A percentile compares a stretch with the other conserved stretches of the same genome.
phyloP scores from a whole-genome alignment of 1,140 invertebrate genomes.

The Penaeus japonicus region DNA sequence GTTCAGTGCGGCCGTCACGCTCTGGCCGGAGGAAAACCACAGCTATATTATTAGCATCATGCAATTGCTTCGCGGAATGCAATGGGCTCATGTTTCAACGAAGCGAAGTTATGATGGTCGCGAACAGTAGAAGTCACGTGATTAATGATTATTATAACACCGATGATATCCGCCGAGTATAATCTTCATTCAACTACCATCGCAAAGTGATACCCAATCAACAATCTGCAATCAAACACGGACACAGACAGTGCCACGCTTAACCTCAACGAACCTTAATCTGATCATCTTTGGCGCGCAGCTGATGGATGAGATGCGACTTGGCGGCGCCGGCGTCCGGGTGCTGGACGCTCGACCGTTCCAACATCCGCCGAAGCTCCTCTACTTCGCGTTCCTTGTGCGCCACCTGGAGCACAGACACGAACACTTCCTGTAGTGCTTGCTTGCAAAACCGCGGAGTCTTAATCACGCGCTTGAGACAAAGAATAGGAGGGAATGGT shows the following conservation, averaged over 20 bases:
- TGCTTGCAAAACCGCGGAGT: too few species aligned
- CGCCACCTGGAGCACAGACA: background rate
- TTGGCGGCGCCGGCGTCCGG: slow-evolving; percentile 1
- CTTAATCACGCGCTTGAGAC: too few species aligned
- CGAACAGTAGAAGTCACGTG: too few species aligned
- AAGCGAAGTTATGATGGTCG: too few species aligned
- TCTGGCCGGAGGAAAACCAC: slow-evolving; percentile 21
- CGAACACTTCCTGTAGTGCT: background rate
- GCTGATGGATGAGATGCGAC: slow-evolving; percentile 36
- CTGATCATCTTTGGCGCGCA: slow-evolving; percentile 44
- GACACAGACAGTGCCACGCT: too few species aligned
- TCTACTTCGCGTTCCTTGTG: slow-evolving; percentile 48
- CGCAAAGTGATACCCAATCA: too few species aligned
- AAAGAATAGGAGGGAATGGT: too few species aligned
- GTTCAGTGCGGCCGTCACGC: slow-evolving; percentile 51
- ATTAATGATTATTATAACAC: too few species aligned
- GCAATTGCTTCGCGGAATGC: background rate
- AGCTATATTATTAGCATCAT: slow-evolving; percentile 22
- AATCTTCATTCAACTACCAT: too few species aligned
- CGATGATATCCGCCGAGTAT: too few species aligned
- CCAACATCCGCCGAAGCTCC: slow-evolving; percentile 30
- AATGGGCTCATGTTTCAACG: too few species aligned
- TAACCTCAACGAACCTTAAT: slow-evolving; percentile 20
- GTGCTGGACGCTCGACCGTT: slow-evolving; percentile 15
- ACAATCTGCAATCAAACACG: too few species aligned